A percentile compares a stretch with the other conserved stretches of the same genome.
These are phyloP conservation scores for Morpho achilles DNA, from an alignment of 2,888 invertebrate species.

Conservation along the genomic window DNA sequence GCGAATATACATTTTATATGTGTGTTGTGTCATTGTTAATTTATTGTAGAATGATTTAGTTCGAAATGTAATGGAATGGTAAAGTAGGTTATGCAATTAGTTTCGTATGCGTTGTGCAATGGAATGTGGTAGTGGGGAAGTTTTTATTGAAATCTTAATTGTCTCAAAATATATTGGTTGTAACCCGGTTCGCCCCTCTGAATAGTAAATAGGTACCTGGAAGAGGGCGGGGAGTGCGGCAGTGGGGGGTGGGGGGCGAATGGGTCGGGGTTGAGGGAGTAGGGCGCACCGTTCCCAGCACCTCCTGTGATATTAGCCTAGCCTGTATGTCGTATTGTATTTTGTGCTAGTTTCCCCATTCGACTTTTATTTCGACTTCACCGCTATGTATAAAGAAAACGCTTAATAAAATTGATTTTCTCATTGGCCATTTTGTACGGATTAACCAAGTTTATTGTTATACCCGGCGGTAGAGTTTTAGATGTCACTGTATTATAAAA, in stretches of 20 bases:
- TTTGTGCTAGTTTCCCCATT: slow-evolving; percentile 70
- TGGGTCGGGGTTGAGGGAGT: slow-evolving; percentile 36
- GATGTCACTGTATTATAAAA: slow-evolving; percentile 48
- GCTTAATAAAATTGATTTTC: slow-evolving; percentile 55
- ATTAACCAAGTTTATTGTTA: slow-evolving; percentile 58
- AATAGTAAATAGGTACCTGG: slow-evolving; percentile 70
- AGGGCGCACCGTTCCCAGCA: slow-evolving; percentile 73
- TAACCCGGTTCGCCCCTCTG: slow-evolving; percentile 68
- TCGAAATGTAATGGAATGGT: slow-evolving; percentile 26
- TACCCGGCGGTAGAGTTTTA: slow-evolving; percentile 58
- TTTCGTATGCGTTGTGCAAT: slow-evolving; percentile 52
- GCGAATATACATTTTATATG: slow-evolving; percentile 33
- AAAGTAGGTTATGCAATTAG: slow-evolving; percentile 41
- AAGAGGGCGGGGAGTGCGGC: slow-evolving; percentile 32
- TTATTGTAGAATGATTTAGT: slow-evolving; percentile 35
- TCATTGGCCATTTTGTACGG: slow-evolving; percentile 66
- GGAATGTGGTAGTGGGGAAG: slow-evolving; percentile 42
- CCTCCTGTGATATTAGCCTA: slow-evolving; percentile 79
- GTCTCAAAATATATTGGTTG: slow-evolving; percentile 72
- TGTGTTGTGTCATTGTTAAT: slow-evolving; percentile 33
- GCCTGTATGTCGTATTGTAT: slow-evolving; percentile 72
- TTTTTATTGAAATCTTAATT: slow-evolving; percentile 71
- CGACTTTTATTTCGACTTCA: slow-evolving; percentile 57
- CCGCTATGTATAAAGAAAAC: slow-evolving; percentile 57
- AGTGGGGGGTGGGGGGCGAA: slow-evolving; percentile 29